Base-by-base conservation (phyloP, 1,140 invertebrate species). In the Delia radicum region DNA sequence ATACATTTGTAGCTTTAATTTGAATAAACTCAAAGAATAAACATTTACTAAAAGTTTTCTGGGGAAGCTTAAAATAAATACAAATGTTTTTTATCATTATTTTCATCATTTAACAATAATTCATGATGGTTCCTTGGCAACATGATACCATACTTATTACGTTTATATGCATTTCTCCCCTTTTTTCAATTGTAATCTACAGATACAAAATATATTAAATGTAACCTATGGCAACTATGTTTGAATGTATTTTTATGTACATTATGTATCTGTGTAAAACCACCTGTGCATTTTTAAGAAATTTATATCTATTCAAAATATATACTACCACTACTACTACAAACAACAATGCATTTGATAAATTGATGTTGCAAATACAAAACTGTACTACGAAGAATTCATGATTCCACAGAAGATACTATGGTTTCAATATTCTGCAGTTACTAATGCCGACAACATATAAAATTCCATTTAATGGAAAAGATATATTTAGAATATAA, bases 331-430 rank as follows among this genome's bases (percentile, higher is more conserved):
- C n/a, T n/a, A n/a, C n/a, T n/a, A n/a, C n/a, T 42, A 42, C 37
- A 10, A 42, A 42, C 37, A 42, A 42, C 37, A 63, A 63, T 63
- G 61, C 61, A 63, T 63, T 27, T 27, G 26, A 63, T 63, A 63
- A 63, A 63, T 63, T 63, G 61, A 63, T 63, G 61, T 63, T 63
- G 61, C 61, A 63, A 63, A 3, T 48, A 15, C 13, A 48, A 48
- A 18, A 12, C 13, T 48, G 13, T 48, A 18, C 46, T 15, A 13
- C 12, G 46, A 48, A 48, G 3, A 18, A 48, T n/a, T n/a, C n/a
- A n/a, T n/a, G n/a, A n/a, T n/a, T n/a, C n/a, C n/a, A n/a, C n/a
- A n/a, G n/a, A n/a, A n/a, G n/a, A n/a, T n/a, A n/a, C n/a, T n/a
- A n/a, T n/a, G n/a, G n/a, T n/a, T n/a, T n/a, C n/a, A n/a, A n/a